Evolutionary conservation across 2,797 vertebrate genomes (phyloP).

Genomic region (Pipistrellus nathusii): DNA sequence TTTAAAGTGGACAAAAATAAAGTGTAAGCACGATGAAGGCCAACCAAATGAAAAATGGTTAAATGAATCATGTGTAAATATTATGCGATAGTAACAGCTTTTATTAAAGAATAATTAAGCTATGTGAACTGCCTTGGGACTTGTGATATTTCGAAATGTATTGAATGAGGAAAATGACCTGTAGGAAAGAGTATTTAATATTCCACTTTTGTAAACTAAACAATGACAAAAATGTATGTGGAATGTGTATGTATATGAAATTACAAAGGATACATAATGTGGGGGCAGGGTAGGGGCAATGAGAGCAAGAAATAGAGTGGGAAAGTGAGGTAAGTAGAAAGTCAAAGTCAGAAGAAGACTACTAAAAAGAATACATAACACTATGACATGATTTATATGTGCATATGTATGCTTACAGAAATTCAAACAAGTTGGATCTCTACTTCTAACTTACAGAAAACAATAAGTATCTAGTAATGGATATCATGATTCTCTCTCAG

Average conservation of each 20-base stretch:
- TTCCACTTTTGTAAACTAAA: neutral
- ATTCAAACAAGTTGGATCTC: neutral
- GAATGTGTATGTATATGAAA: neutral
- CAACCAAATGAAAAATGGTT: neutral
- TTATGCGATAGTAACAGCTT: neutral
- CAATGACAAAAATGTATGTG: neutral
- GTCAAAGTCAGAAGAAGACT: neutral
- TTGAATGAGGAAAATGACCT: neutral
- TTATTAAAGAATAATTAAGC: slow-evolving; percentile 33
- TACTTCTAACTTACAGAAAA: neutral
- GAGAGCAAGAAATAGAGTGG: neutral
- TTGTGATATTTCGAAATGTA: neutral
- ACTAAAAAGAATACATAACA: neutral
- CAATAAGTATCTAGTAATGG: neutral
- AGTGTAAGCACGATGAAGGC: neutral
- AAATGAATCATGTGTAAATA: neutral
- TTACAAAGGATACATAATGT: neutral
- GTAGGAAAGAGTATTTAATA: neutral
- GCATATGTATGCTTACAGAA: neutral
- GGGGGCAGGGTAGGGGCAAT: neutral
- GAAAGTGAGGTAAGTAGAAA: neutral
- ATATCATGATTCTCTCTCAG: slow-evolving; percentile 10
- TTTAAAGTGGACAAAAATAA: neutral
- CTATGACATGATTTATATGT: neutral
- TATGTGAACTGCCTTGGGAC: neutral